phyloP scores from a whole-genome alignment of 2,797 vertebrate species.

The Catamblyrhynchus diadema region DNA sequence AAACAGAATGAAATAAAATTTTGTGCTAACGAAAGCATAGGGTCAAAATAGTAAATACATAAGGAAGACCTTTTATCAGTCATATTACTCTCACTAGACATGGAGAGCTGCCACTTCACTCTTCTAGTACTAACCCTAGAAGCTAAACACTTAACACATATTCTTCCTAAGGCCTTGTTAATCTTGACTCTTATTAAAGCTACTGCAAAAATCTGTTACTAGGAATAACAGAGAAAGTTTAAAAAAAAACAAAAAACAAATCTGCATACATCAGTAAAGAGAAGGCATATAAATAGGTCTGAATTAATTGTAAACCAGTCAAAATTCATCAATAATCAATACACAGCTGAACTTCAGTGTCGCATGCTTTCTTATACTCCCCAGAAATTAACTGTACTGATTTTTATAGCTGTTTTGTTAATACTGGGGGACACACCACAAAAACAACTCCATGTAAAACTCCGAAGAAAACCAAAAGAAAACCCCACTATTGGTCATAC shows the following conservation, averaged over 20 bases:
- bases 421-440: fast-evolving
- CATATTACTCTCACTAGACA: background rate
- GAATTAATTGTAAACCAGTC: background rate
- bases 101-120: background rate
- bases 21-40: background rate
- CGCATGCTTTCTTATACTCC: background rate
- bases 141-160: too few species aligned
- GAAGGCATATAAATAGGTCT: background rate
- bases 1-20: background rate
- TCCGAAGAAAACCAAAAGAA: background rate
- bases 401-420: background rate
- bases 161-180: background rate
- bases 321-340: background rate
- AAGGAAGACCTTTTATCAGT: background rate
- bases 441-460: background rate
- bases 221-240: background rate
- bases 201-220: background rate
- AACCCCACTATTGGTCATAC: too few species aligned
- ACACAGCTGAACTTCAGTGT: background rate
- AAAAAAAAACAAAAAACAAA: background rate
- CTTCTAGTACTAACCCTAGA: too few species aligned
- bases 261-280: background rate
- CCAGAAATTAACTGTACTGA: background rate
- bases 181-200: background rate
- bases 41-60: background rate